phyloP scores from a whole-genome alignment of 2,888 invertebrate genomes.

The Bibio marci region DNA sequence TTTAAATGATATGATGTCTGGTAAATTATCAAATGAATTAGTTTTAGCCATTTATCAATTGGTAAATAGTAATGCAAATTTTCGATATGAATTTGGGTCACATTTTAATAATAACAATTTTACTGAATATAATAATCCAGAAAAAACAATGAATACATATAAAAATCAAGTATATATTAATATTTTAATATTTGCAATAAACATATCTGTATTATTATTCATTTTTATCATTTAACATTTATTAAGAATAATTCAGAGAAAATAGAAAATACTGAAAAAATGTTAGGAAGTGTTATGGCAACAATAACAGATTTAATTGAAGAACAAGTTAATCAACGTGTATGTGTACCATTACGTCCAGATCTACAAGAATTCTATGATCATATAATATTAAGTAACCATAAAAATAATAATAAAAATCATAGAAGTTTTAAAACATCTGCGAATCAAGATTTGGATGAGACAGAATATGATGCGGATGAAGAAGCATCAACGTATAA shows the following conservation, averaged over 20 bases:
- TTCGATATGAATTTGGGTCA: slow-evolving; percentile 15
- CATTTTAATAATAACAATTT: slow-evolving; percentile 17
- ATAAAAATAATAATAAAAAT: slow-evolving; percentile 10
- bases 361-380: slow-evolving; percentile 22
- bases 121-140: slow-evolving; percentile 2
- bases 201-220: no score
- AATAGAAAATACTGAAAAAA: slow-evolving; percentile 16
- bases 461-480: background rate
- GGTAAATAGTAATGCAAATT: slow-evolving; percentile 16
- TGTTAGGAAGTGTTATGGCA: slow-evolving; percentile 19
- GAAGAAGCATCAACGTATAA: background rate
- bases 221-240: slow-evolving; percentile 1
- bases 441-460: no score
- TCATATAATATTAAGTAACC: slow-evolving; percentile 14
- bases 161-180: background rate
- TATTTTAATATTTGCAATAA: no score
- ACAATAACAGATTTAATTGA: slow-evolving; percentile 23
- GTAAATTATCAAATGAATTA: slow-evolving; percentile 18
- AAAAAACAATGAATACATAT: slow-evolving; percentile 3
- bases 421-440: no score
- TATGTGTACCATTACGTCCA: slow-evolving; percentile 20
- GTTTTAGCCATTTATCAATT: slow-evolving; percentile 18
- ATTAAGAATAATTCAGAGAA: slow-evolving; percentile 11
- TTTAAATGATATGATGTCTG: slow-evolving; percentile 17
- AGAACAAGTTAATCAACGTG: slow-evolving; percentile 17